A percentile compares a stretch with the other conserved stretches of the same genome.
phyloP scores from a whole-genome alignment of 2,797 vertebrate species.

The Cephalopachus bancanus region DNA sequence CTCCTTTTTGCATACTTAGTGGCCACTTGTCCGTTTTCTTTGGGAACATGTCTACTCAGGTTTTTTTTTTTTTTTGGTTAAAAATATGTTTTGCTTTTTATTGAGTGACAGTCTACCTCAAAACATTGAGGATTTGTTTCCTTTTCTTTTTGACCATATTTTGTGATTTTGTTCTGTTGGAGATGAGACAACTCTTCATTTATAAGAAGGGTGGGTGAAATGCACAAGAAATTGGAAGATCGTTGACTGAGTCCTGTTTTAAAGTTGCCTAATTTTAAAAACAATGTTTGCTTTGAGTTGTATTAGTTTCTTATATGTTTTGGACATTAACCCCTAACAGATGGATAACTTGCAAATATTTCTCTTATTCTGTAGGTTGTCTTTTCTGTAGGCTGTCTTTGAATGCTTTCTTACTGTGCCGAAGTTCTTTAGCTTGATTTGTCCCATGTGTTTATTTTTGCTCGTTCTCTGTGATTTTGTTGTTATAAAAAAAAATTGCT shows the following conservation, averaged over 20 bases:
- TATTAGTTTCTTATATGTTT: background rate
- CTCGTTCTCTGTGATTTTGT: no score
- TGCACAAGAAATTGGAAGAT: no score
- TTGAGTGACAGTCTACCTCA: constrained; percentile 25
- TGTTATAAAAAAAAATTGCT: background rate
- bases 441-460: background rate
- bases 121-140: background rate
- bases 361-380: background rate
- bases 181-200: background rate
- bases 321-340: background rate
- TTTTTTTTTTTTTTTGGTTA: constrained; percentile 41
- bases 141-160: background rate
- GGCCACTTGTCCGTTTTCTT: no score
- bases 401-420: background rate
- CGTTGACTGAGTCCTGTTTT: no score
- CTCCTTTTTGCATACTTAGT: background rate
- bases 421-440: background rate
- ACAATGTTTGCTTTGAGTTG: background rate
- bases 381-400: background rate
- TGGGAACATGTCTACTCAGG: background rate
- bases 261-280: no score
- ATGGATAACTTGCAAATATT: no score
- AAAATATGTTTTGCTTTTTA: constrained; percentile 51
- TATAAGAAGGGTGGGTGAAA: fast-evolving
- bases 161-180: background rate